These are phyloP conservation scores for Pogonocichla stellata DNA, from an alignment of 2,113 vertebrate genomes.

Conservation along the genomic window DNA sequence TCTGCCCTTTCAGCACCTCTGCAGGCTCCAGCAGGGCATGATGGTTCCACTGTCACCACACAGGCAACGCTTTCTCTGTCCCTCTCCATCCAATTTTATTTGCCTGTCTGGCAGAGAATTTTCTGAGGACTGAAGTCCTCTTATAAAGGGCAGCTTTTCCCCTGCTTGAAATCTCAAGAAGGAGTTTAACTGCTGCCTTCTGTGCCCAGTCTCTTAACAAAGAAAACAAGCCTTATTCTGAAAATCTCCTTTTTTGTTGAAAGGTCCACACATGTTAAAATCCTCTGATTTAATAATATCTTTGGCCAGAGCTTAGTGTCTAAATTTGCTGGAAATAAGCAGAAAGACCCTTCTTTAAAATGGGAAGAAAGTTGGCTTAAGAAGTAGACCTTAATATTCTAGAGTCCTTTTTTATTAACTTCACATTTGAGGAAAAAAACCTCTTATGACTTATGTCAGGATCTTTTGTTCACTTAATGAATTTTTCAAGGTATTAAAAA, in stretches of 20 bases:
- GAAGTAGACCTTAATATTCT: constrained; percentile 46
- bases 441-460: constrained; percentile 53
- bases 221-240: not conserved
- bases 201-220: not conserved
- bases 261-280: not conserved
- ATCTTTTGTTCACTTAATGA: constrained; percentile 68
- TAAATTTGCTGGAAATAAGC: constrained; percentile 34
- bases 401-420: constrained; percentile 45
- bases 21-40: not conserved
- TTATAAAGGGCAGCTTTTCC: not conserved
- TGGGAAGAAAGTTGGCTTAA: constrained; percentile 14
- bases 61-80: not conserved
- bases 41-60: not conserved
- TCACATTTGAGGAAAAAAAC: not conserved
- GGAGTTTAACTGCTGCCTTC: not conserved
- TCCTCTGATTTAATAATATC: not conserved
- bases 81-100: not conserved
- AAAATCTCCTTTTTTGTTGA: not conserved
- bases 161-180: not conserved
- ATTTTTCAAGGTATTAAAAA: constrained; percentile 68
- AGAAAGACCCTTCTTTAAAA: constrained; percentile 15
- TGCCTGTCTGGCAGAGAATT: not conserved
- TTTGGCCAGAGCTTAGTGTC: constrained; percentile 29
- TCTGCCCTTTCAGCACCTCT: not conserved
- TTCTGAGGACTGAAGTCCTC: not conserved